A percentile compares a stretch with the other conserved stretches of the same genome.
Evolutionary conservation across 2,888 invertebrate genomes (phyloP).

Genomic region (Yponomeuta sedellus): DNA sequence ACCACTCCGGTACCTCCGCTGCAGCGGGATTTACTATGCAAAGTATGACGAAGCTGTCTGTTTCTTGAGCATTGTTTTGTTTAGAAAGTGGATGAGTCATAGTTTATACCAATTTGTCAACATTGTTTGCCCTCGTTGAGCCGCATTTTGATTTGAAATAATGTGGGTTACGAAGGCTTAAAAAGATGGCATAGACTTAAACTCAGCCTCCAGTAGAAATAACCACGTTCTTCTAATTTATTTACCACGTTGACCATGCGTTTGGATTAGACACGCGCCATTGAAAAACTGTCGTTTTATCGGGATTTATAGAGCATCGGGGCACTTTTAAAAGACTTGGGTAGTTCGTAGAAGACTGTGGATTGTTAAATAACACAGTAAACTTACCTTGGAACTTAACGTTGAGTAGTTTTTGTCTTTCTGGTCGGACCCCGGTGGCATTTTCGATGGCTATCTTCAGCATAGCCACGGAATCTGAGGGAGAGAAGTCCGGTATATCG

Average conservation of each 20-base stretch:
- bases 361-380: not conserved
- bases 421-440: slow-evolving; percentile 93
- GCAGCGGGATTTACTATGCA: not conserved
- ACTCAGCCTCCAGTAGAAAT: too few relatives aligned
- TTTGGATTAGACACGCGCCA: too few relatives aligned
- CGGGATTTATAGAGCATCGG: too few relatives aligned
- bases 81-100: slow-evolving; percentile 5
- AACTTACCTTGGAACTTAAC: slow-evolving; percentile 90
- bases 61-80: not conserved
- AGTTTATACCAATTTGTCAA: not conserved
- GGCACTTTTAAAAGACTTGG: not conserved
- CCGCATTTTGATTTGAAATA: not conserved
- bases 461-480: slow-evolving; percentile 86
- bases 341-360: not conserved
- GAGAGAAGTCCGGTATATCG: slow-evolving; percentile 83
- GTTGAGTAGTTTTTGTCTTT: slow-evolving; percentile 94
- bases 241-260: too few relatives aligned
- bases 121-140: not conserved
- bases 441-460: slow-evolving; percentile 91
- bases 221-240: too few relatives aligned
- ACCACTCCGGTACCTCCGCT: too few relatives aligned
- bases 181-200: too few relatives aligned
- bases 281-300: too few relatives aligned
- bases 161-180: too few relatives aligned
- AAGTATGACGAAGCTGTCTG: not conserved